Percentiles rank a stretch among this genome's conserved stretches.
Conservation (phyloP, 2,888 invertebrate genomes). For the Parnassius smintheus region DNA sequence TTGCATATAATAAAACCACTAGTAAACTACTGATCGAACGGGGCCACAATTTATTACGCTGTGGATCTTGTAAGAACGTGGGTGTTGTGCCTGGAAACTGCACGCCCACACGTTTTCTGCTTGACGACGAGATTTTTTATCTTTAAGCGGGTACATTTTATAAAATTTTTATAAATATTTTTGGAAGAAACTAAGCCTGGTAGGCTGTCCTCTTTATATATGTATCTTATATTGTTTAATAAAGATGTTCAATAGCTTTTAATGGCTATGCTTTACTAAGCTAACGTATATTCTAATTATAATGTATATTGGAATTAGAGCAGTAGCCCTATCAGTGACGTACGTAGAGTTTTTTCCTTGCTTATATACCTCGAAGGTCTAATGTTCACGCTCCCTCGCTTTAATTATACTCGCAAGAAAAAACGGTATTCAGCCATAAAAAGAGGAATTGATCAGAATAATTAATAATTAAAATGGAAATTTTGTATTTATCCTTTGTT, state of each 20-base stretch:
- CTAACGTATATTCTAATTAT: too few relatives aligned
- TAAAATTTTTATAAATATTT: too few relatives aligned
- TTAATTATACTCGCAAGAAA: slow-evolving; percentile 67
- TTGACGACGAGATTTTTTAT: slow-evolving; percentile 4
- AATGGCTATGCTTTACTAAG: too few relatives aligned
- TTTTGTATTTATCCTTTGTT: too few relatives aligned
- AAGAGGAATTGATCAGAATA: too few relatives aligned
- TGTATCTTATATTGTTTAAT: too few relatives aligned
- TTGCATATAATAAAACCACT: neutral
- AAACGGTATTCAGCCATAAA: slow-evolving; percentile 59
- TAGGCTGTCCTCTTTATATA: too few relatives aligned
- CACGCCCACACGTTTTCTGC: slow-evolving; percentile 6
- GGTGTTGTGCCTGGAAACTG: slow-evolving; percentile 15
- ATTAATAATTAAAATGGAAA: too few relatives aligned
- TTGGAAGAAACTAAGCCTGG: too few relatives aligned
- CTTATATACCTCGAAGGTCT: slow-evolving; percentile 34
- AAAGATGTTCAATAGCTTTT: too few relatives aligned
- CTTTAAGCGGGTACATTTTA: too few relatives aligned
- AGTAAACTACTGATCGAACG: neutral
- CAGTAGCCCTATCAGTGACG: slow-evolving; percentile 28
- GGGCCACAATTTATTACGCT: neutral
- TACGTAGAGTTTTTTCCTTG: slow-evolving; percentile 47
- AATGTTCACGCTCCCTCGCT: slow-evolving; percentile 57
- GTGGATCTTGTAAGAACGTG: neutral
- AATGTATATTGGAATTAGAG: neutral